Conservation (phyloP, 2,888 invertebrate species). For the Lasioglossum figueresi region DNA sequence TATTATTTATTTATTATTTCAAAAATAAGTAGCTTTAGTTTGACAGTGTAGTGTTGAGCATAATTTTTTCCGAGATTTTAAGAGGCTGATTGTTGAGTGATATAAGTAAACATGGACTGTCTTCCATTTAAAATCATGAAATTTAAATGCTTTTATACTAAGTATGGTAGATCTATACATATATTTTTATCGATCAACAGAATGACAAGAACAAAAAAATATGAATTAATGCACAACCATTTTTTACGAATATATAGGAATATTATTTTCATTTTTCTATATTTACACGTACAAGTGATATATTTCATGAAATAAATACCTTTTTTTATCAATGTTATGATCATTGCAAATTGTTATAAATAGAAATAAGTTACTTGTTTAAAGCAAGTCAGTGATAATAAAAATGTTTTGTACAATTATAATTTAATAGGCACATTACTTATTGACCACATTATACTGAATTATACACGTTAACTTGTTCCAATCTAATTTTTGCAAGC, state of each 20-base stretch:
- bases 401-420: slow-evolving; percentile 44
- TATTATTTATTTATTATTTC: slow-evolving; percentile 55
- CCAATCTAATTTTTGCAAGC: slow-evolving; percentile 5
- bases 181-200: slow-evolving; percentile 19
- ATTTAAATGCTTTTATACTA: slow-evolving; percentile 19
- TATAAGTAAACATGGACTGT: slow-evolving; percentile 25
- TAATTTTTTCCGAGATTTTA: neutral
- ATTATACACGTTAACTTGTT: slow-evolving; percentile 23
- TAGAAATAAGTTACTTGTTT: slow-evolving; percentile 27
- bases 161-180: neutral
- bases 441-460: slow-evolving; percentile 26
- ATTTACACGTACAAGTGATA: neutral
- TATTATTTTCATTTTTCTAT: slow-evolving; percentile 33
- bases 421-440: slow-evolving; percentile 42
- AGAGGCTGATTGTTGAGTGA: slow-evolving; percentile 41
- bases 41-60: slow-evolving; percentile 3
- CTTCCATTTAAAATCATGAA: slow-evolving; percentile 17
- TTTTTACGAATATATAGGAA: slow-evolving; percentile 21
- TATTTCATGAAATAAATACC: slow-evolving; percentile 20
- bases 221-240: neutral
- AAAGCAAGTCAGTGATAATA: slow-evolving; percentile 37
- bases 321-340: slow-evolving; percentile 29
- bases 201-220: neutral
- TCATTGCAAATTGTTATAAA: slow-evolving; percentile 27
- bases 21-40: slow-evolving; percentile 32